Conservation (phyloP, 2,797 vertebrate genomes). For the Synaphobranchus kaupii region DNA sequence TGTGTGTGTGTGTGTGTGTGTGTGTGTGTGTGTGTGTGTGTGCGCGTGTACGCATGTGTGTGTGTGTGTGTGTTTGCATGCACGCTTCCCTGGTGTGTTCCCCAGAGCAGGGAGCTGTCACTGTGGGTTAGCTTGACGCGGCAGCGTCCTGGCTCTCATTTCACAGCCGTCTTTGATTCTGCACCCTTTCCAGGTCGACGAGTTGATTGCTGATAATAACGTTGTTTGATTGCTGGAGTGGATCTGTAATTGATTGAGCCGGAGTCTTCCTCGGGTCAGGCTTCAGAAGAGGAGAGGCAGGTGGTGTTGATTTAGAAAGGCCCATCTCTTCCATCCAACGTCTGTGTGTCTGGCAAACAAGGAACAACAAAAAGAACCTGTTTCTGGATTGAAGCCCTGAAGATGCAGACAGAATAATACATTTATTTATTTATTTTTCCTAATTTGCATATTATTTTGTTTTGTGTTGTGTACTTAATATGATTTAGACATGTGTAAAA, state of each 20-base stretch:
- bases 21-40: constrained; percentile 14
- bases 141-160: constrained; percentile 70
- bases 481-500: background rate
- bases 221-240: constrained; percentile 84
- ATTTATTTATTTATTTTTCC: background rate
- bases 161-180: constrained; percentile 74
- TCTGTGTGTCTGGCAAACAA: background rate
- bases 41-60: background rate
- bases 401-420: background rate
- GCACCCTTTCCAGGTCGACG: constrained; percentile 85
- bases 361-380: background rate
- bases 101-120: constrained; percentile 72
- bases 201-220: constrained; percentile 78
- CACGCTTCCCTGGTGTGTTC: constrained; percentile 13
- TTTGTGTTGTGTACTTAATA: background rate
- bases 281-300: constrained; percentile 40
- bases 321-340: background rate
- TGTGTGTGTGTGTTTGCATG: background rate
- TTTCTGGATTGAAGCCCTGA: background rate
- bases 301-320: constrained; percentile 37
- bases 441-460: background rate
- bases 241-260: constrained; percentile 81
- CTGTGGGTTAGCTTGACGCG: constrained; percentile 75
- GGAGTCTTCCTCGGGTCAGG: constrained; percentile 64
- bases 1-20: background rate